A percentile compares a stretch with the other conserved stretches of the same genome.
phyloP scores from a whole-genome alignment of 2,797 vertebrate species.

The Gallinago solitaria region DNA sequence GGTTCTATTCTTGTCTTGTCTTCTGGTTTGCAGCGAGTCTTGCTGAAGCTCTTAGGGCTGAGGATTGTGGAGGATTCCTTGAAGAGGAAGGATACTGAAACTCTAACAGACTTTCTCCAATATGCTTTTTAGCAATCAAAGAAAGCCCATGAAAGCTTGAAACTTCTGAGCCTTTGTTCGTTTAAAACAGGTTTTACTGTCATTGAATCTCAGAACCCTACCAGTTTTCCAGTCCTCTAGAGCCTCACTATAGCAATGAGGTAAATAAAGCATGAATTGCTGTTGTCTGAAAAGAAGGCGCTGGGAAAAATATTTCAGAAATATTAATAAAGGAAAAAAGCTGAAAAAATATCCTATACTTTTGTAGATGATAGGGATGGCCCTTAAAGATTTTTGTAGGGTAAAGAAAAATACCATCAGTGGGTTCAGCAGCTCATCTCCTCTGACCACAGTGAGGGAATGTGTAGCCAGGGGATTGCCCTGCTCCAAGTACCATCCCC shows the following conservation, averaged over 20 bases:
- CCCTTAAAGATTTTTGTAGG: background rate
- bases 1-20: background rate
- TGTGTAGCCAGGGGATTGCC: fast-evolving
- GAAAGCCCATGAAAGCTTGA: background rate
- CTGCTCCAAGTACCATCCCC: background rate
- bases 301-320: background rate
- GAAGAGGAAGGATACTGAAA: background rate
- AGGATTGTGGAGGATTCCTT: background rate
- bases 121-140: background rate
- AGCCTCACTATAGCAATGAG: background rate
- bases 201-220: background rate
- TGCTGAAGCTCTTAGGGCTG: background rate
- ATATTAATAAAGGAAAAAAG: background rate
- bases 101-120: background rate
- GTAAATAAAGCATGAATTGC: background rate
- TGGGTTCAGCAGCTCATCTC: background rate
- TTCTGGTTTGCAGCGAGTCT: background rate
- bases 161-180: background rate
- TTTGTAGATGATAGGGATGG: background rate
- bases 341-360: background rate
- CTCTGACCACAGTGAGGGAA: background rate
- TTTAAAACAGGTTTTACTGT: background rate
- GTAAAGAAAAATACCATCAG: background rate
- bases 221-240: background rate
- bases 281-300: background rate